Percentiles rank a stretch among this genome's conserved stretches.
These are phyloP conservation scores for Mormyrus iriodes DNA, from an alignment of 2,113 vertebrate species.

Conservation along the genomic window DNA sequence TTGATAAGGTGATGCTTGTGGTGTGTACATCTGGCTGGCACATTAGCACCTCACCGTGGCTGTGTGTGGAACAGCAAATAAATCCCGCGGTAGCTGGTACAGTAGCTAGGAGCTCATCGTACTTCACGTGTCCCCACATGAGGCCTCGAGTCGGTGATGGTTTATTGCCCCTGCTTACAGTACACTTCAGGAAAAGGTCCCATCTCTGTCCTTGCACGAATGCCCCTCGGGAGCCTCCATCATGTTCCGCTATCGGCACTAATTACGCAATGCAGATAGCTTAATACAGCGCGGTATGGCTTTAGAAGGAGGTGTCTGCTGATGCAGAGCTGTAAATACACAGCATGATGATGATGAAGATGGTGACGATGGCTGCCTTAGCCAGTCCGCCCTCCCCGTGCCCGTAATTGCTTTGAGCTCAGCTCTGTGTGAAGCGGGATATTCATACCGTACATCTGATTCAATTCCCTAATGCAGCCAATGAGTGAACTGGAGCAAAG, in stretches of 20 bases:
- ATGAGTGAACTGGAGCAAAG: background rate
- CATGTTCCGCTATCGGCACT: background rate
- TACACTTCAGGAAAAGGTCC: too few species aligned
- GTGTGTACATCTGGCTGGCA: background rate
- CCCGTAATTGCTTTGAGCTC: background rate
- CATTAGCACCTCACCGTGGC: background rate
- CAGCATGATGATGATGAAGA: background rate
- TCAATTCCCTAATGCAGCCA: background rate
- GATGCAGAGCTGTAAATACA: background rate
- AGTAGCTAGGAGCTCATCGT: background rate
- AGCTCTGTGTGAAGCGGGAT: background rate
- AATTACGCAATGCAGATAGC: background rate
- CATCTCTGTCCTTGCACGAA: background rate
- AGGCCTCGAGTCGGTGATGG: too few species aligned
- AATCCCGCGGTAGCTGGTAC: background rate
- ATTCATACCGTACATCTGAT: background rate
- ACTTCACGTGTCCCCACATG: background rate
- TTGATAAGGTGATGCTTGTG: background rate
- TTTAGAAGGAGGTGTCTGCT: background rate
- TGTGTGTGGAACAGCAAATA: background rate
- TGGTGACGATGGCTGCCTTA: background rate
- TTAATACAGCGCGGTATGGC: background rate
- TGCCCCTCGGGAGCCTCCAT: background rate
- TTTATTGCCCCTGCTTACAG: background rate
- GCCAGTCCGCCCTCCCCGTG: background rate